These are phyloP conservation scores for Mustela lutreola DNA, from an alignment of 2,113 vertebrate species.

Conservation along the genomic window DNA sequence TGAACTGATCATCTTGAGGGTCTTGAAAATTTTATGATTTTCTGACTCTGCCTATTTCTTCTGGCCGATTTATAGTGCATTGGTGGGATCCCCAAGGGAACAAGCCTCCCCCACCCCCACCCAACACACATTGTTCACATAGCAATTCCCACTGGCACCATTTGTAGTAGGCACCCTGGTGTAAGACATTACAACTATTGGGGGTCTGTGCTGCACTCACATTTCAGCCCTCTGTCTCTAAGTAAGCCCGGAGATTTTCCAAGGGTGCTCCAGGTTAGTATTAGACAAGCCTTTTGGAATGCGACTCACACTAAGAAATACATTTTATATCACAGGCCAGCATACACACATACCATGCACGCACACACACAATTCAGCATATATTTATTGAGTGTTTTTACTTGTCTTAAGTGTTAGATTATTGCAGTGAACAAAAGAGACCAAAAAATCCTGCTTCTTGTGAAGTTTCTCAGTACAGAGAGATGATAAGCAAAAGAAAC, in stretches of 20 bases:
- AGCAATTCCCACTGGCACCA: not conserved
- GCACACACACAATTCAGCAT: not conserved
- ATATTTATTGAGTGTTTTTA: conserved; percentile 22
- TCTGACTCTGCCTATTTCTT: conserved; percentile 55
- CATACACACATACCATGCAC: not conserved
- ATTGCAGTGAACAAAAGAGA: not conserved
- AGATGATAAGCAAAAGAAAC: not conserved
- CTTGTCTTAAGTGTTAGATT: not conserved
- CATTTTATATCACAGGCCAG: not conserved
- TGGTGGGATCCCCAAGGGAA: not conserved
- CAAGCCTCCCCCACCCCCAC: no score
- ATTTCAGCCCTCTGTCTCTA: not conserved
- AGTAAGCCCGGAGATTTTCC: not conserved
- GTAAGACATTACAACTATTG: not conserved
- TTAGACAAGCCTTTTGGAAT: not conserved
- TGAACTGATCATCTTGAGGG: not conserved
- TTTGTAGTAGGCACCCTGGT: not conserved
- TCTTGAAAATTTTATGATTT: conserved; percentile 65
- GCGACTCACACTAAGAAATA: not conserved
- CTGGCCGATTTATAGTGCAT: not conserved
- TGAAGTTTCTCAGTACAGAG: conserved; percentile 5
- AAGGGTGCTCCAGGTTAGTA: not conserved
- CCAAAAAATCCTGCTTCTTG: not conserved
- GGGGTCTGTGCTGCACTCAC: not conserved
- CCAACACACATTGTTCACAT: not conserved